Base-by-base conservation (phyloP, 2,797 vertebrate species). In the Harpagifer antarcticus region DNA sequence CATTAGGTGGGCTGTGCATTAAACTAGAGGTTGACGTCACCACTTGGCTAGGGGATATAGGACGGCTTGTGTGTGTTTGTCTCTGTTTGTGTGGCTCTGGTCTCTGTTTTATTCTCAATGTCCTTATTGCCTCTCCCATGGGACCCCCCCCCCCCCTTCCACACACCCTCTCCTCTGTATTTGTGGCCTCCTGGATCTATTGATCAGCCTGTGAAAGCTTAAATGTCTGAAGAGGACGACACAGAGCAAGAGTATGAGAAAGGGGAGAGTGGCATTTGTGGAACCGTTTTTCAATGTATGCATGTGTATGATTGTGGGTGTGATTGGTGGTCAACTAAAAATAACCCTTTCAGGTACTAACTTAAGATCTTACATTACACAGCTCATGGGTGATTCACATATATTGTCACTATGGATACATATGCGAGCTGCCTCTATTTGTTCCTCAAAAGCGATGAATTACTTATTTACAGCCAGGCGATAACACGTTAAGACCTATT, bases 121-220 rank as follows among this genome's bases (percentile, higher is more conserved):
- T 93, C 91, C 92, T 93, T 91, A 89, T 90, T 91, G 88, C 93
- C 63, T 81, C 60, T 88, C 88, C 78, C 89, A 65, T 69, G 82
- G 86, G 88, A 90, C 8, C 8, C 33, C 65, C 77, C 62, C n/a
- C 5, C 8, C 31, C 42, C 2, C 10, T 31, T 12, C 10, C 45
- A 55, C 57, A 58, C 83, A 66, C 79, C 43, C 54, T 79, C 78
- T 67, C 61, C 80, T 84, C 72, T 87, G 82, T 89, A 84, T 91
- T 90, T 90, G 88, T 92, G 85, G 88, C 88, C 83, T 81, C 84
- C 88, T 92, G 79, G 81, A 91, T 86, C 84, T 93, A 93, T 94
- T 92, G 93, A 94, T 94, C 91, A 91, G 88, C 79, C 82, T 80
- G 68, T 90, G 89, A 93, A 91, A 91, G 89, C 88, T 90, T 89